A percentile compares a stretch with the other conserved stretches of the same genome.
These are phyloP conservation scores for Cryptocephalus primarius DNA, from an alignment of 2,888 invertebrate genomes.

Conservation along the genomic window DNA sequence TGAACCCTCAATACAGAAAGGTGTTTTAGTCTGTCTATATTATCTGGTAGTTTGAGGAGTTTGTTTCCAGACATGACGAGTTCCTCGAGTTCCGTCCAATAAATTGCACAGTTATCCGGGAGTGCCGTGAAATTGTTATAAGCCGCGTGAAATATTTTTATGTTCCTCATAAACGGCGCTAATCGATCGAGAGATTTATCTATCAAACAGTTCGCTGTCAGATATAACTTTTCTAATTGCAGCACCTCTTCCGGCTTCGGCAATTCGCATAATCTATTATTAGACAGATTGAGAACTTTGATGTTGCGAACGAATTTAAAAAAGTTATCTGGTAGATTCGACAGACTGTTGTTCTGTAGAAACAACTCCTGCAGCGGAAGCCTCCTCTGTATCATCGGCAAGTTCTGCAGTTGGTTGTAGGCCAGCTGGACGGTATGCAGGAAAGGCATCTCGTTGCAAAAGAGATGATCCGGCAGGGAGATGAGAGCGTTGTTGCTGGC, in stretches of 20 bases:
- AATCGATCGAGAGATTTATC: conserved; percentile 49
- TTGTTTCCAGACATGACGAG: conserved; percentile 73
- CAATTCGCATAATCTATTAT: conserved; percentile 62
- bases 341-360: conserved; percentile 68
- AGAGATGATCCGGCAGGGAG: conserved; percentile 59
- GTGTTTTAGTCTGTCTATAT: conserved; percentile 58
- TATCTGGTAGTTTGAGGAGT: conserved; percentile 63
- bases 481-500: conserved; percentile 64
- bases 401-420: conserved; percentile 62
- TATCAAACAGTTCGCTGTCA: conserved; percentile 67
- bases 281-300: conserved; percentile 64
- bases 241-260: conserved; percentile 48
- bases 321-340: conserved; percentile 63
- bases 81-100: conserved; percentile 73
- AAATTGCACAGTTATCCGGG: conserved; percentile 61
- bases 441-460: conserved; percentile 62
- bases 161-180: conserved; percentile 50
- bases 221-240: conserved; percentile 54
- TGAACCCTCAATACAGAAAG: conserved; percentile 68
- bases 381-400: conserved; percentile 59
- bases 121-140: conserved; percentile 66
- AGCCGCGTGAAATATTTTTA: conserved; percentile 64
- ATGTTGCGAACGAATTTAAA: conserved; percentile 56
- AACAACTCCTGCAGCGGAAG: conserved; percentile 60
- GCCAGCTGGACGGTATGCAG: conserved; percentile 64